These are phyloP conservation scores for Semotilus atromaculatus DNA, from an alignment of 2,797 vertebrate genomes.

Conservation along the genomic window DNA sequence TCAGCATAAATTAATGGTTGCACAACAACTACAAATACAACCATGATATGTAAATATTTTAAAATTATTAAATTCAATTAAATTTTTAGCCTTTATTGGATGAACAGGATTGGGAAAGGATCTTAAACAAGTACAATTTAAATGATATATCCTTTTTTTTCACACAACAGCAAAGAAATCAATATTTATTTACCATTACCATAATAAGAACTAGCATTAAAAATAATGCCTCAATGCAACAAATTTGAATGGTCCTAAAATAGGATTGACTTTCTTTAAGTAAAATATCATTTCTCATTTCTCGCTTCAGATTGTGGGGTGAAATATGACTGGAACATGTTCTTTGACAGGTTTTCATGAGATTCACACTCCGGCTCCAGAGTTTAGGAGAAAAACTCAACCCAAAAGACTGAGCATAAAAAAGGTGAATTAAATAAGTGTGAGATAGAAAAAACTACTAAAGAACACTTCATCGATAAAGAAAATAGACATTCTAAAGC, in stretches of 20 bases:
- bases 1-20: no score
- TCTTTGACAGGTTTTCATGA: neutral
- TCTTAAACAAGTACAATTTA: no score
- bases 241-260: no score
- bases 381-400: slow-evolving; percentile 1
- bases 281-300: slow-evolving; percentile 4
- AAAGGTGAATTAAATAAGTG: neutral
- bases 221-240: neutral
- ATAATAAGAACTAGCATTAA: neutral
- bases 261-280: neutral
- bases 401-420: neutral
- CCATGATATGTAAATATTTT: no score
- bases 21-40: no score
- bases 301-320: neutral
- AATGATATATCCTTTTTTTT: no score
- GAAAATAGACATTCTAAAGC: slow-evolving; percentile 30
- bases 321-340: neutral
- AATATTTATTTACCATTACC: no score
- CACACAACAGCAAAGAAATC: no score
- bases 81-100: no score
- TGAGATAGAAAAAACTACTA: neutral
- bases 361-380: neutral
- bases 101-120: no score
- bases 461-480: slow-evolving; percentile 25
- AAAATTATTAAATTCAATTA: no score